Evolutionary conservation across 2,797 vertebrate species (phyloP).

Genomic region (Gymnopithys bicolor): DNA sequence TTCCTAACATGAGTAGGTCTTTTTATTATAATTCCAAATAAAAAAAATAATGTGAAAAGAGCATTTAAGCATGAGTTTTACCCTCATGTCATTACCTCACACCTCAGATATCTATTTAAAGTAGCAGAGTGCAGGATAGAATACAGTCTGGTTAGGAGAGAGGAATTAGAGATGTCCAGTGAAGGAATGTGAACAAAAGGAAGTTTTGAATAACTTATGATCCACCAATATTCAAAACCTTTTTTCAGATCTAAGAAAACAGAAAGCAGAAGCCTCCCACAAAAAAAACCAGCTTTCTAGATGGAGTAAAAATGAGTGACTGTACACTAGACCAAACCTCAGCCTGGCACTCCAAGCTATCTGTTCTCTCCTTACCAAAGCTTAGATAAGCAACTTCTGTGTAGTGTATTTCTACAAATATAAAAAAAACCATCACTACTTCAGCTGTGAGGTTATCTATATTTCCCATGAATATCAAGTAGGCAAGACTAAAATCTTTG

Average conservation of each 20-base stretch:
- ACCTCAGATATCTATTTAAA: neutral
- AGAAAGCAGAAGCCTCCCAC: neutral
- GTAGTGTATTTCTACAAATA: neutral
- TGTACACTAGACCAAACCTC: neutral
- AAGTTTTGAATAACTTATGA: neutral
- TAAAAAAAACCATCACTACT: neutral
- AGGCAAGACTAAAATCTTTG: neutral
- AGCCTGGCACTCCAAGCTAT: neutral
- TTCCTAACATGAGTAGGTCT: neutral
- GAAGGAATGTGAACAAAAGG: neutral
- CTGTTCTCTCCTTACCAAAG: neutral
- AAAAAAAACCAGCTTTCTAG: neutral
- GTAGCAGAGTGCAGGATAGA: neutral
- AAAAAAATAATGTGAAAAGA: neutral
- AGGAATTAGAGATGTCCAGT: neutral
- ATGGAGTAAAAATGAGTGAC: neutral
- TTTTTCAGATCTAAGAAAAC: neutral
- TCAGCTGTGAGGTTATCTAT: neutral
- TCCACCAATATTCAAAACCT: neutral
- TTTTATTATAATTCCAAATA: neutral
- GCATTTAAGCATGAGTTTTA: neutral
- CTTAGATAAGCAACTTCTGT: neutral
- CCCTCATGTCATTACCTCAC: neutral
- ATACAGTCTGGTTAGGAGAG: neutral
- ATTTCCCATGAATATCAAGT: neutral